phyloP scores from a whole-genome alignment of 1,140 invertebrate species.

The Matsumurasca onukii region DNA sequence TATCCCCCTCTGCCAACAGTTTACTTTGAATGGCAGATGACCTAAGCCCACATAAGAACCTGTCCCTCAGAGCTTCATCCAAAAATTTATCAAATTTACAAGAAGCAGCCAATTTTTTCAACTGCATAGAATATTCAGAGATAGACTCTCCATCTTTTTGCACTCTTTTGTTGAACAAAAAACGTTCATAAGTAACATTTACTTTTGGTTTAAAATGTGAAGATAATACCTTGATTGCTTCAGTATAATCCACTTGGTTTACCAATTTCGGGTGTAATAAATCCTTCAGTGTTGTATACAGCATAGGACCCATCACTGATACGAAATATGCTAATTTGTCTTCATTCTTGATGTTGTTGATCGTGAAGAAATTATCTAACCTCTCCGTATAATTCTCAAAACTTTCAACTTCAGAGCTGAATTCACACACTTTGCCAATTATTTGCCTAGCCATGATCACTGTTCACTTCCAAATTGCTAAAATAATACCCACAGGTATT shows the following conservation, averaged over 20 bases:
- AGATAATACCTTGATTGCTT: no score
- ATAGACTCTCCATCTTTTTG: not conserved
- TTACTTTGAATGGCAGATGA: not conserved
- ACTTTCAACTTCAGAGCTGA: no score
- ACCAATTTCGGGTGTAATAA: not conserved
- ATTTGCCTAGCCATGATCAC: no score
- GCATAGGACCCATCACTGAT: not conserved
- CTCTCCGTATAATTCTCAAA: no score
- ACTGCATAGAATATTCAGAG: not conserved
- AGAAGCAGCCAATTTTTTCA: not conserved
- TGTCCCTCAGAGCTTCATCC: not conserved
- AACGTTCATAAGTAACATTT: not conserved
- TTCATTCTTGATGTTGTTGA: not conserved
- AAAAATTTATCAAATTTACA: not conserved
- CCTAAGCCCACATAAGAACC: no score
- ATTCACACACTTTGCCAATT: no score
- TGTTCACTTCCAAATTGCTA: no score
- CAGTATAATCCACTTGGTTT: no score
- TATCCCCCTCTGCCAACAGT: not conserved
- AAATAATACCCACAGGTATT: no score
- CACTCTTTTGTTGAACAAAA: not conserved
- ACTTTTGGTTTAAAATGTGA: not conserved
- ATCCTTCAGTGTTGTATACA: not conserved
- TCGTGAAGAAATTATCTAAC: not conserved
- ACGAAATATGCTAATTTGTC: not conserved